Conservation (phyloP, 2,888 invertebrate species). For the Athalia rosae region DNA sequence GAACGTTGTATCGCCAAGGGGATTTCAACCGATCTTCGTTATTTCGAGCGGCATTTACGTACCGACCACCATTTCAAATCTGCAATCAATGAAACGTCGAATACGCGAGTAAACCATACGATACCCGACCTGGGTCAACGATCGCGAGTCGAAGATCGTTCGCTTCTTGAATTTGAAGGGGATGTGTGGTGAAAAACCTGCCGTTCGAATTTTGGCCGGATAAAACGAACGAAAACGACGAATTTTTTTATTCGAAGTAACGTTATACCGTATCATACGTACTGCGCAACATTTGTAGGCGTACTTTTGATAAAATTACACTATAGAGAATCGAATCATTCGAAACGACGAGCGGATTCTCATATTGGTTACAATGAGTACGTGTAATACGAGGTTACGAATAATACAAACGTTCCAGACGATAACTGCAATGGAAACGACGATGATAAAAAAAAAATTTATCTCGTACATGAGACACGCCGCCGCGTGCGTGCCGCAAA, state of each 20-base stretch:
- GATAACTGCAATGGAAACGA: neutral
- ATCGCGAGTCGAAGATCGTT: neutral
- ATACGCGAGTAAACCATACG: conserved; percentile 12
- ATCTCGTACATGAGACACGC: conserved; percentile 8
- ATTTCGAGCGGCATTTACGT: no score
- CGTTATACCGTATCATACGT: no score
- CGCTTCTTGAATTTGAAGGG: conserved; percentile 11
- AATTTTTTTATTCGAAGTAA: neutral
- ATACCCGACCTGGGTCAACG: conserved; percentile 40
- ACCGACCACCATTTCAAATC: no score
- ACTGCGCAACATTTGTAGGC: no score
- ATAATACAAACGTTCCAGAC: no score
- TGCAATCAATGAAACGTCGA: neutral
- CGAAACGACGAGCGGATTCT: no score
- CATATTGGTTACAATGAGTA: no score
- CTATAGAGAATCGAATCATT: no score
- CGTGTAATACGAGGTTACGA: no score
- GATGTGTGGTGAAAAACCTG: neutral
- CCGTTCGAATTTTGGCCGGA: neutral
- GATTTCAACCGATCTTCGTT: no score
- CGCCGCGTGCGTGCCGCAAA: conserved; percentile 19
- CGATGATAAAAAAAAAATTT: neutral
- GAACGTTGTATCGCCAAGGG: no score
- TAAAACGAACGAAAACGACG: neutral
- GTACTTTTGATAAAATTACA: no score